Percentiles rank a stretch among this genome's conserved stretches.
Evolutionary conservation across 2,113 vertebrate species (phyloP).

Genomic region (Morone chrysops): DNA sequence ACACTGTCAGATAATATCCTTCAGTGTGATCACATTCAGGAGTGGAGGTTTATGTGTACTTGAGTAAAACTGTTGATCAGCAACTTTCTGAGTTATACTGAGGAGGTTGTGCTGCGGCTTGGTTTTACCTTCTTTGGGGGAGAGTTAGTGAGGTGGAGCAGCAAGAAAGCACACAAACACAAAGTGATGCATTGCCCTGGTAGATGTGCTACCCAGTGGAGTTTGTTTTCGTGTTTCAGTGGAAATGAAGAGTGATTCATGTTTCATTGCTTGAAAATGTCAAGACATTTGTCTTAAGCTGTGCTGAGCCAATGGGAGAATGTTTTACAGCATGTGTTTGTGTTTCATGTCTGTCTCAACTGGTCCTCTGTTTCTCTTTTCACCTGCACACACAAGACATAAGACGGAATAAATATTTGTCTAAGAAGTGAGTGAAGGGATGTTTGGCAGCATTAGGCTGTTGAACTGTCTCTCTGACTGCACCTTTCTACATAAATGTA

Average conservation of each 20-base stretch:
- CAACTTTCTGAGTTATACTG: slow-evolving; percentile 2
- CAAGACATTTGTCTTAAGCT: slow-evolving; percentile 54
- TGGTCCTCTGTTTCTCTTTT: background rate
- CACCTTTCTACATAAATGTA: background rate
- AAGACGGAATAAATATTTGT: background rate
- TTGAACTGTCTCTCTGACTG: background rate
- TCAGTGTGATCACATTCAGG: background rate
- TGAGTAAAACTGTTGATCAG: background rate
- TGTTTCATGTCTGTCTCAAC: slow-evolving; percentile 36
- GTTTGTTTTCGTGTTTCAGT: slow-evolving; percentile 48
- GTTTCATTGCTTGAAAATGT: slow-evolving; percentile 63
- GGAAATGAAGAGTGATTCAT: slow-evolving; percentile 60
- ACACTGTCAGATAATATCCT: background rate
- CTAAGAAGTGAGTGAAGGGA: background rate
- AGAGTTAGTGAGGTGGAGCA: slow-evolving; percentile 4
- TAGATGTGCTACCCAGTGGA: slow-evolving; percentile 9
- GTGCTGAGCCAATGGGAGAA: slow-evolving; percentile 18
- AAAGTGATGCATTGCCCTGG: slow-evolving; percentile 31
- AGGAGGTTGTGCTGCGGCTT: background rate
- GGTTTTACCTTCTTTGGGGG: slow-evolving; percentile 3
- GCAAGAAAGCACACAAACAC: background rate
- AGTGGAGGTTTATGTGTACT: background rate
- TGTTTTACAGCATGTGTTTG: slow-evolving; percentile 28
- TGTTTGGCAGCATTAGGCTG: background rate
- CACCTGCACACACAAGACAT: slow-evolving; percentile 8